These are phyloP conservation scores for Oxyruncus cristatus DNA, from an alignment of 2,113 vertebrate species.

Conservation along the genomic window DNA sequence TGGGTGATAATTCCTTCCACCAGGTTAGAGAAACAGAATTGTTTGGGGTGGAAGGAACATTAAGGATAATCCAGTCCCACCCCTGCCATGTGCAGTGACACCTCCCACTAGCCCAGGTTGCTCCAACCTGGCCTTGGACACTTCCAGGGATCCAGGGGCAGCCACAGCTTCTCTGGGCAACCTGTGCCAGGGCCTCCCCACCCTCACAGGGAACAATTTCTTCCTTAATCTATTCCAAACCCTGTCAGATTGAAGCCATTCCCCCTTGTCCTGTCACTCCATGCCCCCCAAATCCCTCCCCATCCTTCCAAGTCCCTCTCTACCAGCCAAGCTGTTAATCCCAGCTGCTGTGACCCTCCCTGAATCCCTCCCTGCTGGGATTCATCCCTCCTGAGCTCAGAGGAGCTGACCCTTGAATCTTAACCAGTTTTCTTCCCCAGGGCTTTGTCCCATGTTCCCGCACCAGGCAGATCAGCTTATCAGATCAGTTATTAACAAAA, in stretches of 20 bases:
- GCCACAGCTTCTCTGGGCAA: no score
- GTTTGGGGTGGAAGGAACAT: background rate
- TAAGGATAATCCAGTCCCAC: accelerated
- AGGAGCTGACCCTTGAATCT: background rate
- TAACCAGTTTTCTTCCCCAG: background rate
- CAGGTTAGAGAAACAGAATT: background rate
- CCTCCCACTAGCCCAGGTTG: accelerated
- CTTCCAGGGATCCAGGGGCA: background rate
- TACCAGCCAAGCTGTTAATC: background rate
- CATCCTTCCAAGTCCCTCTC: background rate
- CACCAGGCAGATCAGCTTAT: background rate
- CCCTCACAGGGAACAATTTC: no score
- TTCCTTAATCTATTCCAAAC: no score
- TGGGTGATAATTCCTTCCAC: background rate
- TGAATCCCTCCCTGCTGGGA: background rate
- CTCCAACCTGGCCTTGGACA: background rate
- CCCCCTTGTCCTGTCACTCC: no score
- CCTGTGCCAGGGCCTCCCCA: no score
- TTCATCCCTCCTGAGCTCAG: background rate
- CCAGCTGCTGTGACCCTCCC: background rate
- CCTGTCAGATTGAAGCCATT: no score
- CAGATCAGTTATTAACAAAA: background rate
- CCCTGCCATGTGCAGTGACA: background rate
- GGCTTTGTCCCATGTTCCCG: background rate
- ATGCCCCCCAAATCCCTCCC: background rate